Base-by-base conservation (phyloP, 2,113 vertebrate species). In the Charadrius vociferus region DNA sequence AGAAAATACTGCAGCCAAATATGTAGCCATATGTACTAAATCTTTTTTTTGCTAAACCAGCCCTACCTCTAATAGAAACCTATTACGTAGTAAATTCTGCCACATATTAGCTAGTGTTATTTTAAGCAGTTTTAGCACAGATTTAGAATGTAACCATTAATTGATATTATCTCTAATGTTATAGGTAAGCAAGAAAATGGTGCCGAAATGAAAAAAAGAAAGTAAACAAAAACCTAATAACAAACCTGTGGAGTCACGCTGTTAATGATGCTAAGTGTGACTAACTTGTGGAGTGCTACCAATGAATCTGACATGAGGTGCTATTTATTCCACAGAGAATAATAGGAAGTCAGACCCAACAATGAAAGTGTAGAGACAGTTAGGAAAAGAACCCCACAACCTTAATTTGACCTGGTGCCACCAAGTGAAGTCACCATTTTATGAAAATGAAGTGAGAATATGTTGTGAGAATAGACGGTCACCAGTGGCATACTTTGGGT, bases 1-100 rank as follows among this genome's bases (percentile, higher is more conserved):
- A 91, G 73, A 96, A 96, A 93, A 91, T 75, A 66, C 30, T 84
- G 36, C 22, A 90, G 52, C 61, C 91, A 84, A 94, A 94, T 30
- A 7, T 39, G 56, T 67, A 87, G 61, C 34, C 43, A 36, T 87
- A 58, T 41, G 34, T 55, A 56, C 66, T 67, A 63, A 58, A 43
- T 55, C 13, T n/a, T 39, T 81, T 41, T 81, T 91, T 73, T 94
- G n/a, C 47, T 89, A 75, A 91, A 68, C 39, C 36, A 89, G 23
- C 23, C 89, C 24, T 74, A 52, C 1, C 0, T 86, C 47, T 78
- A 84, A 55, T 23, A 63, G n/a, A 86, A 84, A 41, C 14, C 26
- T 81, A 36, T 63, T 78, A 20, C 34, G 61, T 14, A 81, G 52
- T 59, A 84, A 91, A 79, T 79, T 95, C 49, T 80, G 34, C 14